Conservation (phyloP, 2,888 invertebrate genomes). For the Chrysotoxum bicinctum region DNA sequence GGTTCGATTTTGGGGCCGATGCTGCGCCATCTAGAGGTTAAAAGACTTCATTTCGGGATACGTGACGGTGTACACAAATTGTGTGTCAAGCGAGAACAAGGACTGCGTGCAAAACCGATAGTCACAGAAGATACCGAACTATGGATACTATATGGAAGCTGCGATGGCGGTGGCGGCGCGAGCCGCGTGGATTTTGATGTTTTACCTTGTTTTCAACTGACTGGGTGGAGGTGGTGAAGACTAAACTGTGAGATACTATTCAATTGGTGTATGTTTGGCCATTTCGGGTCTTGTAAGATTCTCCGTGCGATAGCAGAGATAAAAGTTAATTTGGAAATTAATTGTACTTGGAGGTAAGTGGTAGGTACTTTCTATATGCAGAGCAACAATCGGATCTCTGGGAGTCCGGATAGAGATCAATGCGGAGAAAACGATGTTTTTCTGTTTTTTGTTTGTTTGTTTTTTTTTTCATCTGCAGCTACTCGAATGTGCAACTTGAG, state of each 20-base stretch:
- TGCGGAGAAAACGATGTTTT: slow-evolving; percentile 60
- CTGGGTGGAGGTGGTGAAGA: slow-evolving; percentile 32
- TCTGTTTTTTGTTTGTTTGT: background rate
- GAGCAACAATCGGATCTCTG: slow-evolving; percentile 44
- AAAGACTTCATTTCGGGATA: slow-evolving; percentile 70
- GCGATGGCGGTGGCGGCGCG: background rate
- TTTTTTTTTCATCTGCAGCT: background rate
- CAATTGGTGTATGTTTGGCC: slow-evolving; percentile 50
- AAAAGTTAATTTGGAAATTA: slow-evolving; percentile 72
- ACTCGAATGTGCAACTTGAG: slow-evolving; percentile 4
- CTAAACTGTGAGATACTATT: slow-evolving; percentile 57
- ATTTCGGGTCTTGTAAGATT: slow-evolving; percentile 66
- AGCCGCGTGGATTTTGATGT: slow-evolving; percentile 61
- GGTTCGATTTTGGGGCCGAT: slow-evolving; percentile 53
- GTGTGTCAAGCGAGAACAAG: slow-evolving; percentile 69
- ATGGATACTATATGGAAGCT: background rate
- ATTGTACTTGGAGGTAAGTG: slow-evolving; percentile 52
- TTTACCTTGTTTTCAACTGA: slow-evolving; percentile 27
- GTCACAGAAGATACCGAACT: slow-evolving; percentile 50
- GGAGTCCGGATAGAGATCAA: slow-evolving; percentile 55
- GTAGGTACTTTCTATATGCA: slow-evolving; percentile 45
- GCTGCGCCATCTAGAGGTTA: slow-evolving; percentile 62
- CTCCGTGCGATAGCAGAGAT: slow-evolving; percentile 66
- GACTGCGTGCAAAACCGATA: slow-evolving; percentile 70
- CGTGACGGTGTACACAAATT: slow-evolving; percentile 63